Conservation (phyloP, 2,888 invertebrate species). For the Phragmatobia fuliginosa region DNA sequence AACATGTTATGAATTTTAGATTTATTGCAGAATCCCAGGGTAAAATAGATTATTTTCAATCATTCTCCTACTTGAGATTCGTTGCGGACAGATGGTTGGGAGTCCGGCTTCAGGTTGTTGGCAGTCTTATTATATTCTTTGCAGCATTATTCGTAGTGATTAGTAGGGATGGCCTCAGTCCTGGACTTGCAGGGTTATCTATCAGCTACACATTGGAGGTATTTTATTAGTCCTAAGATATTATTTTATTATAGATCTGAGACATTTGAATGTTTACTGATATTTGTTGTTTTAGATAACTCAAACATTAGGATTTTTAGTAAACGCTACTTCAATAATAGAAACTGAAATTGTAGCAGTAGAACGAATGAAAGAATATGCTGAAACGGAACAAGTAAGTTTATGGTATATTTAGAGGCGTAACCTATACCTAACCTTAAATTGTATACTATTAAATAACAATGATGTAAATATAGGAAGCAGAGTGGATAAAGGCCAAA, state of each 20-base stretch:
- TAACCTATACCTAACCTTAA: background rate
- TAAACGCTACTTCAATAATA: slow-evolving; percentile 97
- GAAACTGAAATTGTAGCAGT: slow-evolving; percentile 99
- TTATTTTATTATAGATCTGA: background rate
- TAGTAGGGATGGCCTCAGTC: slow-evolving; percentile 89
- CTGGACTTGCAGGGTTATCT: slow-evolving; percentile 95
- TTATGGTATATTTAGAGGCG: background rate
- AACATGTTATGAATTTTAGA: slow-evolving; percentile 66
- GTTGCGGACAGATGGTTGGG: slow-evolving; percentile 98
- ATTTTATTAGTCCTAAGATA: background rate
- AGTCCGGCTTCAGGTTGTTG: slow-evolving; percentile 97
- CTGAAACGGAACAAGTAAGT: slow-evolving; percentile 91
- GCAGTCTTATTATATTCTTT: slow-evolving; percentile 97
- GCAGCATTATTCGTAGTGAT: slow-evolving; percentile 97
- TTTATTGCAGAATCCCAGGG: slow-evolving; percentile 96
- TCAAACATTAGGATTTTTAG: slow-evolving; percentile 98
- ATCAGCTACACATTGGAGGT: slow-evolving; percentile 95
- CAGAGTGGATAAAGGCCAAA: slow-evolving; percentile 90
- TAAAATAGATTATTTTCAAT: slow-evolving; percentile 96
- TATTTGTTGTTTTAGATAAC: slow-evolving; percentile 89
- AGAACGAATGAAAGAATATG: slow-evolving; percentile 98
- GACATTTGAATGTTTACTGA: background rate
- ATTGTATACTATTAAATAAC: background rate
- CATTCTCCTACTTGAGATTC: slow-evolving; percentile 96
- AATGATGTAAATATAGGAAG: slow-evolving; percentile 84